Percentiles rank a stretch among this genome's conserved stretches.
Evolutionary conservation across 2,113 vertebrate species (phyloP).

Genomic region (Sorex araneus): DNA sequence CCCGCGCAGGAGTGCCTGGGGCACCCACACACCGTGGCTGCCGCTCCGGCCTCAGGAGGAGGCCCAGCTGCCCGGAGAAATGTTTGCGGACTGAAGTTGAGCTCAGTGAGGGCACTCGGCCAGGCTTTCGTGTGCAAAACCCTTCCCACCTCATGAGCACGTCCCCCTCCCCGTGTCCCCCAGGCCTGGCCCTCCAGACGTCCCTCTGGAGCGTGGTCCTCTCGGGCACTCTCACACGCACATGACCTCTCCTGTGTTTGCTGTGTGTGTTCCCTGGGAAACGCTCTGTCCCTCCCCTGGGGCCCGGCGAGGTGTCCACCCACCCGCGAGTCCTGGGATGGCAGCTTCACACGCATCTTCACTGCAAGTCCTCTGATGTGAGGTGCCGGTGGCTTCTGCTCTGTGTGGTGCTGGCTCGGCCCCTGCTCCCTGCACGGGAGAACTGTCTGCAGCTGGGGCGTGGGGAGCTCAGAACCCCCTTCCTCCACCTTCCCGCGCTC

Average conservation of each 20-base stretch:
- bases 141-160: neutral
- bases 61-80: neutral
- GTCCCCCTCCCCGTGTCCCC: neutral
- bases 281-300: neutral
- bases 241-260: neutral
- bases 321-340: no score
- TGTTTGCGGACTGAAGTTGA: neutral
- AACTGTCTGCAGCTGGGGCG: no score
- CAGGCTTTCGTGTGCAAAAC: neutral
- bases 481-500: neutral
- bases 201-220: accelerated
- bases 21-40: no score
- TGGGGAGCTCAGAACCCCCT: no score
- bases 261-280: no score
- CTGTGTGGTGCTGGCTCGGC: no score
- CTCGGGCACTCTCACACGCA: neutral
- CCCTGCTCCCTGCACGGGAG: no score
- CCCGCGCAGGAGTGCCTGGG: no score
- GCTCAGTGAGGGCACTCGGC: neutral
- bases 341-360: no score
- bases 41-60: neutral
- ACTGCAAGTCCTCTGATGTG: no score
- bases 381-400: no score
- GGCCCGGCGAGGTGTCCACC: neutral
- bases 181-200: accelerated